phyloP scores from a whole-genome alignment of 2,797 vertebrate genomes.

The Sus cebifrons region DNA sequence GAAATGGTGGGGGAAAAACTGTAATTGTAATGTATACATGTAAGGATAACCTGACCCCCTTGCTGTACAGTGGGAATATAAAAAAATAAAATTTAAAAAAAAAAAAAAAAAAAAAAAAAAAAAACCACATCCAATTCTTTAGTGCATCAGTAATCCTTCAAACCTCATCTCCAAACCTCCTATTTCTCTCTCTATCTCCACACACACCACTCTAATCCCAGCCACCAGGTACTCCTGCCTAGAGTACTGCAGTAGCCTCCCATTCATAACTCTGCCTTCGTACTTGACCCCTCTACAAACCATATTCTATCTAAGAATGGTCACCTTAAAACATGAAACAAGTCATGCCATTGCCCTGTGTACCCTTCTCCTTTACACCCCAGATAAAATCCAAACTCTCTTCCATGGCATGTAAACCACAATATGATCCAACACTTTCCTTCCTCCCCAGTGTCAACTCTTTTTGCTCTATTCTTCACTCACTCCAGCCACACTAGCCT shows the following conservation, averaged over 20 bases:
- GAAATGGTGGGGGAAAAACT: too few species aligned
- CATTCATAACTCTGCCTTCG: background rate
- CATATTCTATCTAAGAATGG: background rate
- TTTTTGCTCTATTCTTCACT: background rate
- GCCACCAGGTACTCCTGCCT: background rate
- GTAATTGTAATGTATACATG: too few species aligned
- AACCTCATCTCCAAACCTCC: background rate
- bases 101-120: too few species aligned
- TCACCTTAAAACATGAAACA: background rate
- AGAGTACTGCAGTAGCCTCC: background rate
- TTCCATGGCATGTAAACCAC: background rate
- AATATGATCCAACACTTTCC: background rate
- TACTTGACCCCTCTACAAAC: background rate
- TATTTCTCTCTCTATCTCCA: background rate
- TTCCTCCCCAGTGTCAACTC: fast-evolving
- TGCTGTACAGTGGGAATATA: too few species aligned
- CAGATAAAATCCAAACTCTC: constrained; percentile 29
- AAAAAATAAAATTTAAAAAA: too few species aligned
- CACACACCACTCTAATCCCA: background rate
- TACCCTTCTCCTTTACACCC: background rate
- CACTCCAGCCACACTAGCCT: background rate
- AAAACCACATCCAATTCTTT: background rate
- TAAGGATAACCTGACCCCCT: too few species aligned
- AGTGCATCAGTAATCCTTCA: background rate
- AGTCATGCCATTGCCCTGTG: background rate